These are phyloP conservation scores for Caenorhabditis becei DNA, from an alignment of 2,888 invertebrate species.

Conservation along the genomic window DNA sequence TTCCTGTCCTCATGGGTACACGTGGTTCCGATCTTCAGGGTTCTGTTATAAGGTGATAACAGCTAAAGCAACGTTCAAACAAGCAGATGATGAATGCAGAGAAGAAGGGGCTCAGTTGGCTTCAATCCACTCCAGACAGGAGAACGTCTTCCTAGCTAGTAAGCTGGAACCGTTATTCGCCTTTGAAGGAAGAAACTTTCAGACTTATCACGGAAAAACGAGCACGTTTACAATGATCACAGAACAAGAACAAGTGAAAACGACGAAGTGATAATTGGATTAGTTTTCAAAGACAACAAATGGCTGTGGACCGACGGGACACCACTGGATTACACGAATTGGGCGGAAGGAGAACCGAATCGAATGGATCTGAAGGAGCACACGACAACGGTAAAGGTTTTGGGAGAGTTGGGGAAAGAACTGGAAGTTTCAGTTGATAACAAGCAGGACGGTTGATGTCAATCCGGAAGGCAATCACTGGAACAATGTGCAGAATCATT, in stretches of 20 bases:
- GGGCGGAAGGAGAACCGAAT: constrained; percentile 3
- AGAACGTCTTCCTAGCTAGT: constrained; percentile 3
- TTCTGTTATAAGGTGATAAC: background rate
- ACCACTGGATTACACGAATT: constrained; percentile 2
- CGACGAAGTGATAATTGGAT: background rate
- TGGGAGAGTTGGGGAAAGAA: too few species aligned
- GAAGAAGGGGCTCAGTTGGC: background rate
- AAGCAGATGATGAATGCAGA: background rate
- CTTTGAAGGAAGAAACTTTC: background rate
- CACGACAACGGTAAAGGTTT: too few species aligned
- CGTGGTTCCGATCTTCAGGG: too few species aligned
- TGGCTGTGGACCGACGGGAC: constrained; percentile 14
- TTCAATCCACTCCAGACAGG: constrained; percentile 6
- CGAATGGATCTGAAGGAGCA: background rate
- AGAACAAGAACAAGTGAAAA: too few species aligned
- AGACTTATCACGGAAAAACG: background rate
- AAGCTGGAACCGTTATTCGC: background rate
- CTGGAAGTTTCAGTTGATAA: too few species aligned
- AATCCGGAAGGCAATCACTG: too few species aligned
- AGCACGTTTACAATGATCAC: background rate
- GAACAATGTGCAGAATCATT: too few species aligned
- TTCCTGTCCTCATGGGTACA: too few species aligned
- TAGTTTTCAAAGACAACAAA: background rate
- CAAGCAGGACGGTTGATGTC: too few species aligned
- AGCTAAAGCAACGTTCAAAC: too few species aligned